Evolutionary conservation across 1,140 invertebrate species (phyloP).

Genomic region (Zaprionus gabonicus): DNA sequence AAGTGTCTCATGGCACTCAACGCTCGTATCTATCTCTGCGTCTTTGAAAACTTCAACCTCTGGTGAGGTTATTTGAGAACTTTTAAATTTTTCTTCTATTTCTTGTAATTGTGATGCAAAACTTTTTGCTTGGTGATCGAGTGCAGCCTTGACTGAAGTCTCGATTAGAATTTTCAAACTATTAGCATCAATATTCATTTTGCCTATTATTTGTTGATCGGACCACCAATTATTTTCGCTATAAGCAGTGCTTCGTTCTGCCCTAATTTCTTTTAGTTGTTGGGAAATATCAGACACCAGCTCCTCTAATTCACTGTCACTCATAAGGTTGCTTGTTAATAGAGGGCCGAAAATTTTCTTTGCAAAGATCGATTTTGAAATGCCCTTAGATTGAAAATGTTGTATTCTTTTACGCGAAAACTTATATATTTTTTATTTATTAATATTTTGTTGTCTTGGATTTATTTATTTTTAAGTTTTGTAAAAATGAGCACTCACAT

Average conservation of each 20-base stretch:
- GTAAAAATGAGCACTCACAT: neutral
- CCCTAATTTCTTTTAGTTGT: neutral
- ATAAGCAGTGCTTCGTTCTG: neutral
- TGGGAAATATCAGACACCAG: neutral
- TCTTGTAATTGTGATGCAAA: neutral
- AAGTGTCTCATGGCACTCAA: conserved; percentile 38
- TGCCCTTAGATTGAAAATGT: neutral
- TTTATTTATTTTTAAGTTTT: neutral
- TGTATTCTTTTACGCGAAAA: neutral
- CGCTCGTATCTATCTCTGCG: conserved; percentile 13
- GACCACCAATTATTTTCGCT: neutral
- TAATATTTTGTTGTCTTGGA: neutral
- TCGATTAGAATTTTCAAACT: neutral
- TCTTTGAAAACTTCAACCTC: conserved; percentile 19
- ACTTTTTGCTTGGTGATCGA: neutral
- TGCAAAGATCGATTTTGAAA: neutral
- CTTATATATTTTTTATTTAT: conserved; percentile 2
- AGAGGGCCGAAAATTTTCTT: neutral
- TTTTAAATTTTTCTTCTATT: neutral
- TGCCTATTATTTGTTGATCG: neutral
- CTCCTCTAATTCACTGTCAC: neutral
- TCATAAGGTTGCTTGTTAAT: neutral
- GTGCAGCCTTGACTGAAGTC: neutral
- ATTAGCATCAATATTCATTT: conserved; percentile 4
- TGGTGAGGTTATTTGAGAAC: neutral